Conservation (phyloP, 1,140 invertebrate genomes). For the Acyrthosiphon pisum region DNA sequence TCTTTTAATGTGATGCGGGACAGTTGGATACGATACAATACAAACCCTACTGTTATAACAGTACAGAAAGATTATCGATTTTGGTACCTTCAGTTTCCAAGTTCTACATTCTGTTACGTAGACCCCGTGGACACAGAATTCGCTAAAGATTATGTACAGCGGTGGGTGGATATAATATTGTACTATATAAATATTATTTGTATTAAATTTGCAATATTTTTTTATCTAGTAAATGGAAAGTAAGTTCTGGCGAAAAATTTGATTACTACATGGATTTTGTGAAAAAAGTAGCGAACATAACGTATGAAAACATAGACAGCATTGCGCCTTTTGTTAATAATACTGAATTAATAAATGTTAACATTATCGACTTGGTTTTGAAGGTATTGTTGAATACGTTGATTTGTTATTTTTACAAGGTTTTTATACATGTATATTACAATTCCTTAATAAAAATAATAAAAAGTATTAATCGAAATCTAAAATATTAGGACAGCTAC, state of each 20-base stretch:
- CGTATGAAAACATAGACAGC: conserved; percentile 64
- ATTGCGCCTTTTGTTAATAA: conserved; percentile 65
- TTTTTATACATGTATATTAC: not conserved
- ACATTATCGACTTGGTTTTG: conserved; percentile 64
- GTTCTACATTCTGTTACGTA: conserved; percentile 66
- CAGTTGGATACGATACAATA: conserved; percentile 67
- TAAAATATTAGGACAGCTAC: too few relatives aligned
- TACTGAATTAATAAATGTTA: conserved; percentile 63
- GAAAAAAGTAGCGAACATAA: conserved; percentile 65
- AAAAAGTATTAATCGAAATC: not conserved
- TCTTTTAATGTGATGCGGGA: conserved; percentile 62
- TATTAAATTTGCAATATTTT: not conserved
- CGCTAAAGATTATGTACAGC: conserved; percentile 54
- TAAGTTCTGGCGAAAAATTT: conserved; percentile 57
- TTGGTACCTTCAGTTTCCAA: conserved; percentile 68
- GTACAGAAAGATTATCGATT: conserved; percentile 69
- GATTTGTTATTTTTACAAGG: not conserved
- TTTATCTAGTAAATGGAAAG: conserved; percentile 58
- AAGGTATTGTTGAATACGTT: not conserved
- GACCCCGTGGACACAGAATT: conserved; percentile 63
- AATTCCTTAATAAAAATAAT: not conserved
- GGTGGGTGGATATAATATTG: not conserved
- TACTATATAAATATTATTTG: not conserved
- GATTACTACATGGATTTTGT: conserved; percentile 64
- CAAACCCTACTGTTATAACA: conserved; percentile 69